Base-by-base conservation (phyloP, 2,797 vertebrate species). In the Myripristis murdjan region DNA sequence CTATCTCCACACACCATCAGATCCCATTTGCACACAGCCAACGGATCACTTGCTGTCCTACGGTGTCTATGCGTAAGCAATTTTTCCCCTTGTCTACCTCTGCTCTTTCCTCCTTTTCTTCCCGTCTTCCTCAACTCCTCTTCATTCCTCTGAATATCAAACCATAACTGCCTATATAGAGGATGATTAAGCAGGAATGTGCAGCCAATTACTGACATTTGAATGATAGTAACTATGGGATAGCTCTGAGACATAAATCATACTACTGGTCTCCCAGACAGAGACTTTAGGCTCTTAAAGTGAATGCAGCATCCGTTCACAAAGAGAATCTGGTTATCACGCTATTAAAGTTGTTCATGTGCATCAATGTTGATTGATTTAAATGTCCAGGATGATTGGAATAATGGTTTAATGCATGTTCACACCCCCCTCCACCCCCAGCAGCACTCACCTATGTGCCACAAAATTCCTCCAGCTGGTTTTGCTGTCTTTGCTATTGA, bases 161-260 rank as follows among this genome's bases (percentile, higher is more conserved):
- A 75, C 77, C 80, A 73, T 80, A 80, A 81, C 76, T 77, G 75
- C 78, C 70, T 79, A 54, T 82, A 75, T 78, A 79, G 77, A 59
- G 84, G 71, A 81, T 87, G 83, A 89, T 87, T 88, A 80, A 87
- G 73, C 76, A 73, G 73, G 60, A 71, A 56, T 64, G 37, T 66
- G 67, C 57, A 84, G 75, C 76, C 84, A 88, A 83, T 92, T 87
- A 88, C 78, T 83, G 73, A 58, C 57, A 51, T 85, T 79, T 87
- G 70, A 84, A 73, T 75, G 68, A 71, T 77, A 61, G 62, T 64
- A 48, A 60, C 35, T 73, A 23, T 51, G 70, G 70, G 63, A 79
- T 68, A 53, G 62, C 77, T 71, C 73, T 22, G 62, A 59, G n/a
- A 31, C 67, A 75, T 79, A 75, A 64, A 77, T 80, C 75, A 74